phyloP scores from a whole-genome alignment of 2,888 invertebrate species.

The Tetrapedia diversipes region DNA sequence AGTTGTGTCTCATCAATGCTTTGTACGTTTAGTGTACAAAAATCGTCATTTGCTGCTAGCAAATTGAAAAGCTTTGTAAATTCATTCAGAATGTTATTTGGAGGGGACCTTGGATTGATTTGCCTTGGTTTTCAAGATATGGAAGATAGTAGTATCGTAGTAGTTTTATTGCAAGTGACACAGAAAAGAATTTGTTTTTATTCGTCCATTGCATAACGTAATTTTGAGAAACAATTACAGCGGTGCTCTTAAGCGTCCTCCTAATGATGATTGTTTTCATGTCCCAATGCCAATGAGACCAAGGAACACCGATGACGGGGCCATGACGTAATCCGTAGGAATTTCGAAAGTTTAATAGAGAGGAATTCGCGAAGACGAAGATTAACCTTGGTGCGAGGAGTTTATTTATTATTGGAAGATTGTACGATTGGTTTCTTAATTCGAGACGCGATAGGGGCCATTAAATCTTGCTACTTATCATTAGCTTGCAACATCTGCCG shows the following conservation, averaged over 20 bases:
- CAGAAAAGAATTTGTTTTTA: background rate
- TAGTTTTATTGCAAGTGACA: too few species aligned
- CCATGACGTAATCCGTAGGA: constrained; percentile 57
- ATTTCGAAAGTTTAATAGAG: constrained; percentile 65
- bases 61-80: too few species aligned
- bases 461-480: background rate
- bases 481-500: too few species aligned
- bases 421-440: constrained; percentile 45
- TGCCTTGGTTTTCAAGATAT: too few species aligned
- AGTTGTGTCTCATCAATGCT: constrained; percentile 57
- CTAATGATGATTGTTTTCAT: constrained; percentile 27
- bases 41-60: constrained; percentile 32
- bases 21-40: constrained; percentile 10
- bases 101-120: too few species aligned
- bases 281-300: constrained; percentile 36
- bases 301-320: constrained; percentile 25
- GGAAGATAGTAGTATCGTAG: too few species aligned
- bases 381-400: constrained; percentile 55
- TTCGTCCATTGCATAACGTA: background rate
- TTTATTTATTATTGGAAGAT: constrained; percentile 48
- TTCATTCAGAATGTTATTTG: too few species aligned
- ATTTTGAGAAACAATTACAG: constrained; percentile 16
- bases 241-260: background rate
- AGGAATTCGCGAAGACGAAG: constrained; percentile 54
- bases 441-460: background rate